Percentiles rank a stretch among this genome's conserved stretches.
These are phyloP conservation scores for Loxodonta africana DNA, from an alignment of 2,113 vertebrate species.

Conservation along the genomic window DNA sequence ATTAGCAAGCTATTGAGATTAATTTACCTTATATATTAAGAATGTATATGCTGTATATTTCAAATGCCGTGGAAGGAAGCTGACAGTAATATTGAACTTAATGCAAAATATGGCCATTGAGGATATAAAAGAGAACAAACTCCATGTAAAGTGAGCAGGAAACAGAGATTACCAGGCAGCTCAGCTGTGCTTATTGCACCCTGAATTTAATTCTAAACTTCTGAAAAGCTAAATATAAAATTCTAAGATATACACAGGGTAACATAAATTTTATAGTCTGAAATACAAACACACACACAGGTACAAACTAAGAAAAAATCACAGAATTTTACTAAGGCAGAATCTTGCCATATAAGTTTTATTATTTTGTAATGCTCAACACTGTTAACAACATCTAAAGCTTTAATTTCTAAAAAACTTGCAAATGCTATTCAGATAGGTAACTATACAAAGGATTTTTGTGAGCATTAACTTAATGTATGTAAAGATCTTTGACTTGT, in stretches of 20 bases:
- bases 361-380: not conserved
- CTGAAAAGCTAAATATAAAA: not conserved
- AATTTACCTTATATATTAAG: constrained; percentile 50
- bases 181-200: not conserved
- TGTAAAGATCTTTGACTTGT: not conserved
- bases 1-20: constrained; percentile 15
- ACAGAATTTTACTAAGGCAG: not conserved
- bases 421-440: not conserved
- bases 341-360: not conserved
- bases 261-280: not conserved
- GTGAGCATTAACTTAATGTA: not conserved
- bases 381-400: not conserved
- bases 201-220: constrained; percentile 23
- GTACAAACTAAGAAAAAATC: not conserved
- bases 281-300: not conserved
- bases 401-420: not conserved
- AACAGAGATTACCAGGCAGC: not conserved
- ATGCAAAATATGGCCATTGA: not conserved
- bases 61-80: not conserved
- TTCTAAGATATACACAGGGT: not conserved
- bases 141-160: not conserved
- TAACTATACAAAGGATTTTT: not conserved
- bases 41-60: constrained; percentile 1
- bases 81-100: not conserved
- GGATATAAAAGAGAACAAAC: not conserved